Base-by-base conservation (phyloP, 2,888 invertebrate genomes). In the Leptinotarsa haldemani region DNA sequence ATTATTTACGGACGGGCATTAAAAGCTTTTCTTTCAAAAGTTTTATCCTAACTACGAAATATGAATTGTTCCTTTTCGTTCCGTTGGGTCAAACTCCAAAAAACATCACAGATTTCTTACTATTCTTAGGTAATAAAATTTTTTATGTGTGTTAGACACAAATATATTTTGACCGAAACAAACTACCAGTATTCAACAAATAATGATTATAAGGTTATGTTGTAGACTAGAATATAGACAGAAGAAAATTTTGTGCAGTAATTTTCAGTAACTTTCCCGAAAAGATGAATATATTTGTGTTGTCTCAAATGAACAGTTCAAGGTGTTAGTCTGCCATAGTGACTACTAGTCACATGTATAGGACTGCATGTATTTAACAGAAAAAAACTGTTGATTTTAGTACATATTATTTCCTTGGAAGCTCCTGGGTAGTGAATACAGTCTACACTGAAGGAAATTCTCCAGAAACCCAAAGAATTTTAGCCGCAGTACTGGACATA, bases 81-180 rank as follows among this genome's bases (percentile, higher is more conserved):
- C 77, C 77, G 75, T 78, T 78, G 77, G 74, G 79, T 79, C 74
- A 74, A 76, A 78, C 78, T 78, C 78, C 79, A 78, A 78, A 77
- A 79, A 80, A 82, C 81, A 81, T 81, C 81, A 81, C 81, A 81
- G 81, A 81, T 81, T 81, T 80, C 78, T 81, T 82, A 80, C 81
- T 80, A 80, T 79, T 81, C 82, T 82, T 81, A 82, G 81, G 82
- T 81, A 77, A 80, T 79, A 79, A 75, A 79, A 77, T 76, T 72
- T 70, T 76, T 77, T 71, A 69, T 69, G 70, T 69, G 70, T 73
- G 70, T 70, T 69, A 47, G 69, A 77, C 78, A 75, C 77, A 72
- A 74, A 77, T 76, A 77, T 75, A 75, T 77, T 74, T 64, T 58
- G 40, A 16, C 18, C 18, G 18, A 63, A 53, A 67, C 20, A 16